A percentile compares a stretch with the other conserved stretches of the same genome.
Evolutionary conservation across 2,113 vertebrate species (phyloP).

Genomic region (Trogon melanurus): DNA sequence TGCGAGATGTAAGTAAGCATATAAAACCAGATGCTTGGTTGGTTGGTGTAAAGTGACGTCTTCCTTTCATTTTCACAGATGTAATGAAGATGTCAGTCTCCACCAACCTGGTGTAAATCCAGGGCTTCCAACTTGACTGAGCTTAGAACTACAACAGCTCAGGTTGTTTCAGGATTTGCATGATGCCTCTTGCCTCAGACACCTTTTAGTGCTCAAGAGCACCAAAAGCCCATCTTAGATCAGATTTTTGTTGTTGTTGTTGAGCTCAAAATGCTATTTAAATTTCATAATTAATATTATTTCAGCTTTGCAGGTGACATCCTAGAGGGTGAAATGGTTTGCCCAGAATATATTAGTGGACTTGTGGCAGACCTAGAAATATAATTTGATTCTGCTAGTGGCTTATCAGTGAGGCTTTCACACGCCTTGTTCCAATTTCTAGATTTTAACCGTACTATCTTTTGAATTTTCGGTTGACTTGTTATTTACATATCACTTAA

Average conservation of each 20-base stretch:
- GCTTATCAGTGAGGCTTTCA: not conserved
- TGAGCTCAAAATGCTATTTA: not conserved
- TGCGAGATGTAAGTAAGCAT: fast-evolving
- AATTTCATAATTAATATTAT: not conserved
- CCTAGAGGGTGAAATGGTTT: not conserved
- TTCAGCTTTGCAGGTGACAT: not conserved
- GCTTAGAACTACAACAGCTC: not conserved
- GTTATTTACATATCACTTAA: constrained; percentile 1
- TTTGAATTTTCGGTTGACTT: not conserved
- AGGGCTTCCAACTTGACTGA: not conserved
- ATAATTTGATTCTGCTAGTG: not conserved
- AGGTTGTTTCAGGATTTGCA: not conserved
- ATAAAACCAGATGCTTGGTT: not conserved
- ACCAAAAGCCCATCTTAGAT: not conserved
- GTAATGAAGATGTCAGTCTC: not conserved
- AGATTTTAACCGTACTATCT: not conserved
- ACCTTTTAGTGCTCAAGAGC: not conserved
- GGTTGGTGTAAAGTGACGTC: not conserved
- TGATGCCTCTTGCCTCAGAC: not conserved
- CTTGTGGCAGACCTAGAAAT: not conserved
- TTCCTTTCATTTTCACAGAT: not conserved
- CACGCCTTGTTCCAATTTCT: not conserved
- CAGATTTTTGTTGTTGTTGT: too few relatives aligned
- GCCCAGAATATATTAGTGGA: not conserved
- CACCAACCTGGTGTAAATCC: not conserved